Percentiles rank a stretch among this genome's conserved stretches.
phyloP scores from a whole-genome alignment of 2,888 invertebrate species.

The Stegana nigrithorax region DNA sequence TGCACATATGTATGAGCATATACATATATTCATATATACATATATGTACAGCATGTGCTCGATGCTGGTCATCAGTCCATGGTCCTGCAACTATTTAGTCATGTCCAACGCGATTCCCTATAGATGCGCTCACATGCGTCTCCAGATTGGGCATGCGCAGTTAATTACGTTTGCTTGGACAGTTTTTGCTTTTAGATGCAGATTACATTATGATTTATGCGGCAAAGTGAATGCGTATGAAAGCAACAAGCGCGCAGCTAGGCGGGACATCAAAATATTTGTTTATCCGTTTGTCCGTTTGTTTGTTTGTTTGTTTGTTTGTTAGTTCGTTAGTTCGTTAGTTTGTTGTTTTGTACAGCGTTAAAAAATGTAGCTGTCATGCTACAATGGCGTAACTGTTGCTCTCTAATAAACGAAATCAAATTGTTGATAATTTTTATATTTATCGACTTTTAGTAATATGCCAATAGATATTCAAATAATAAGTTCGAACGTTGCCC shows the following conservation, averaged over 20 bases:
- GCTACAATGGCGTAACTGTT: no score
- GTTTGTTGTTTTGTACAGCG: no score
- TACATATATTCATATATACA: conserved; percentile 40
- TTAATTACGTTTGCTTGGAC: conserved; percentile 69
- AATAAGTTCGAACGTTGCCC: conserved; percentile 4
- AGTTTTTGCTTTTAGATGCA: conserved; percentile 67
- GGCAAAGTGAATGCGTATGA: conserved; percentile 66
- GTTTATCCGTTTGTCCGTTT: background rate
- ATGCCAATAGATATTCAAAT: conserved; percentile 2
- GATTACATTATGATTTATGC: conserved; percentile 70
- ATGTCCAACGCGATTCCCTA: no score
- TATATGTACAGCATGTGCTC: conserved; percentile 29
- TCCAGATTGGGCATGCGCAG: conserved; percentile 61
- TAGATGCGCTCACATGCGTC: conserved; percentile 61
- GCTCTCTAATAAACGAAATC: no score
- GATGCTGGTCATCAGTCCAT: conserved; percentile 23
- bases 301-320: no score
- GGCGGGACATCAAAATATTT: conserved; percentile 19
- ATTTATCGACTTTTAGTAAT: background rate
- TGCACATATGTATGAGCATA: conserved; percentile 40
- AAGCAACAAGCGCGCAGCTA: conserved; percentile 62
- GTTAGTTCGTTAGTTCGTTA: no score
- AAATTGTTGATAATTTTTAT: no score
- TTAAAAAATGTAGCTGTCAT: no score
- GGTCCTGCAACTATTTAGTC: conserved; percentile 56